Conservation (phyloP, 2,113 vertebrate genomes). For the Zootoca vivipara region DNA sequence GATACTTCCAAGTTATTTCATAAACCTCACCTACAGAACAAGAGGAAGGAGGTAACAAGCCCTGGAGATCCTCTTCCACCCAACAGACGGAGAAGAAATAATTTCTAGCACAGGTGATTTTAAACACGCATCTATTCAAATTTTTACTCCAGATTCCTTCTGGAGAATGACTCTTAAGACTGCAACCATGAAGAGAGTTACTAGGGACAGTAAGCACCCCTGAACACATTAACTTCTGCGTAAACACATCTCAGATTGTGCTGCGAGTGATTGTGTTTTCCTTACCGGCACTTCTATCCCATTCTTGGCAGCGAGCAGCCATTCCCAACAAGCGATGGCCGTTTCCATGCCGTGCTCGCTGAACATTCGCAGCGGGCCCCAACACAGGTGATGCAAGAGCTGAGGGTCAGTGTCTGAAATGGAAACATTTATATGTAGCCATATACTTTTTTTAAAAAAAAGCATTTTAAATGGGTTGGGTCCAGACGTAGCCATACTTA, state of each 20-base stretch:
- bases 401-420: conserved; percentile 88
- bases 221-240: neutral
- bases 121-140: neutral
- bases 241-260: neutral
- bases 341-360: conserved; percentile 95
- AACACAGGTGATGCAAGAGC: conserved; percentile 94
- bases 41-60: neutral
- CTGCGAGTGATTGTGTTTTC: neutral
- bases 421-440: conserved; percentile 36
- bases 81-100: neutral
- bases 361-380: conserved; percentile 95
- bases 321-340: conserved; percentile 97
- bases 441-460: neutral
- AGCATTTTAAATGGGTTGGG: neutral
- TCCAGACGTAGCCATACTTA: too few species aligned
- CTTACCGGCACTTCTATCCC: conserved; percentile 93
- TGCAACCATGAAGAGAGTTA: neutral
- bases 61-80: neutral
- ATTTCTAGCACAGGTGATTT: neutral
- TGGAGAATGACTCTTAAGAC: neutral
- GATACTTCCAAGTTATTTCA: neutral
- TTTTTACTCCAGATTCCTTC: neutral
- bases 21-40: neutral
- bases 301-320: conserved; percentile 93
- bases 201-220: neutral